Conservation (phyloP, 2,797 vertebrate species). For the Echeneis naucrates region DNA sequence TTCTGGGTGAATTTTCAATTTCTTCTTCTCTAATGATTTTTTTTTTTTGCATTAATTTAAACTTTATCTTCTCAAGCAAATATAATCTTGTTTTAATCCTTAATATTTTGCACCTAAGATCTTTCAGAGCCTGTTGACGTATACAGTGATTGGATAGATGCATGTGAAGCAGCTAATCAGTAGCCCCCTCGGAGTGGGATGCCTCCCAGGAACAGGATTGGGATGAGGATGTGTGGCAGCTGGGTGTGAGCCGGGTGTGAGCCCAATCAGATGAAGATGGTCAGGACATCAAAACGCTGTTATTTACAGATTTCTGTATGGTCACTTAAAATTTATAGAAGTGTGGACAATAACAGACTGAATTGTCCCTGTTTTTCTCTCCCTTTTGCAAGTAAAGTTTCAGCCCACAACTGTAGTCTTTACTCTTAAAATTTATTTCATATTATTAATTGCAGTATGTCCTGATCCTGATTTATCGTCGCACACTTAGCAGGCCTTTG, state of each 20-base stretch:
- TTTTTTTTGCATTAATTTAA: not conserved
- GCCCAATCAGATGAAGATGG: slow-evolving; percentile 18
- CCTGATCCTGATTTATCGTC: slow-evolving; percentile 22
- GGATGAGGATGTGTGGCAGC: slow-evolving; percentile 15
- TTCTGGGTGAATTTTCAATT: not conserved
- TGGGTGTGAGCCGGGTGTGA: not conserved
- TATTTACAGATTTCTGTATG: slow-evolving; percentile 26
- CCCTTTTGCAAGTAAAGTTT: slow-evolving; percentile 12
- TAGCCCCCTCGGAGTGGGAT: slow-evolving; percentile 72
- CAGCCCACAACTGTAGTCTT: slow-evolving; percentile 3
- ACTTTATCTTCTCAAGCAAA: not conserved
- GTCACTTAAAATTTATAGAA: slow-evolving; percentile 23
- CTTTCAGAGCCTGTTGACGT: slow-evolving; percentile 95
- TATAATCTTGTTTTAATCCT: slow-evolving; percentile 65
- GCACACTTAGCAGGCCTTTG: slow-evolving; percentile 4
- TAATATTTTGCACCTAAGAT: slow-evolving; percentile 84
- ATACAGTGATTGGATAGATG: slow-evolving; percentile 97
- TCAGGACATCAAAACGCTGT: slow-evolving; percentile 20
- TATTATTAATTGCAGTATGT: slow-evolving; percentile 13
- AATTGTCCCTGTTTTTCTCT: slow-evolving; percentile 3
- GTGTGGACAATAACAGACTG: not conserved
- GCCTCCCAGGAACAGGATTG: slow-evolving; percentile 22
- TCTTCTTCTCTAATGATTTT: not conserved
- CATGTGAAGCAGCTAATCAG: slow-evolving; percentile 96
- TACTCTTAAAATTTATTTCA: slow-evolving; percentile 19